Evolutionary conservation across 2,888 invertebrate genomes (phyloP), one percentile per base, ranked within the genome.

Genomic region (Girardia tigrina): DNA sequence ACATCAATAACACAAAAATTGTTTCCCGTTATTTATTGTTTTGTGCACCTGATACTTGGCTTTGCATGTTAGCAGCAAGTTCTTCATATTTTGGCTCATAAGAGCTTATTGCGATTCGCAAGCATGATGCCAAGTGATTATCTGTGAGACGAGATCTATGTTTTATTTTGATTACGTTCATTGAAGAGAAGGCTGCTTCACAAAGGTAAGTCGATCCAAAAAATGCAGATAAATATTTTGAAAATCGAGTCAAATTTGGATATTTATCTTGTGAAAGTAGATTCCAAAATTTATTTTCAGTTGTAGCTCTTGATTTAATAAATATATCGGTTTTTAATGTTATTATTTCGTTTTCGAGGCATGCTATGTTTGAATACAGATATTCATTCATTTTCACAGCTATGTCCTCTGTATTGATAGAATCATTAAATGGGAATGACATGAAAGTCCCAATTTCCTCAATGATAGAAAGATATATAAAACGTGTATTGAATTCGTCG

Each of bases 61-160:
- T n/a, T n/a, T n/a, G n/a, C n/a, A n/a, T n/a, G n/a, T n/a, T n/a
- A n/a, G n/a, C n/a, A n/a, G n/a, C n/a, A n/a, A n/a, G n/a, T n/a
- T n/a, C n/a, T n/a, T n/a, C n/a, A n/a, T n/a, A n/a, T n/a, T n/a
- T 36, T n/a, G 56, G 4, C 8, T n/a, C 4, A 56, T 16, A 56
- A n/a, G 56, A 56, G 56, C 56, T 56, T 56, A 56, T 56, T n/a
- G 56, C 56, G 56, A 56, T 56, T n/a, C 56, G 56, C 56, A 56
- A 56, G 56, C 56, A 56, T 56, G 56, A 56, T 56, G 4, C 56
- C n/a, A 56, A 56, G 23, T 56, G 56, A 16, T 56, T 23, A 56
- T 56, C 56, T 56, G 56, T 56, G 6, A 56, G 23, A 56, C 4
- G n/a, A 56, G 56, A 56, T 56, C 56, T n/a, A 56, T 56, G 56